phyloP scores from a whole-genome alignment of 2,113 vertebrate species.

The Halichoerus grypus region DNA sequence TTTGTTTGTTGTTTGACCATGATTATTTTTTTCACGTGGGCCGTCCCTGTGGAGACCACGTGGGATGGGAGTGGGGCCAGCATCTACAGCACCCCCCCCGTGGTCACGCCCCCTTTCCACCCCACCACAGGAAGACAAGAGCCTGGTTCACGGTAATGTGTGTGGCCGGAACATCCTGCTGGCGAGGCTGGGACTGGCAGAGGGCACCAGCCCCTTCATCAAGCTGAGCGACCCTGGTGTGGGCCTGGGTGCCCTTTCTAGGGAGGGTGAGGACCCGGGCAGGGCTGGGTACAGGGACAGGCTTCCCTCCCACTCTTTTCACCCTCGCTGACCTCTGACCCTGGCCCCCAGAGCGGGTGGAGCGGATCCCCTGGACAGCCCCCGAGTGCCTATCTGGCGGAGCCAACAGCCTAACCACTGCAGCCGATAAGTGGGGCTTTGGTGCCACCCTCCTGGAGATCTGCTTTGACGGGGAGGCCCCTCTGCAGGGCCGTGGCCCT shows the following conservation, averaged over 20 bases:
- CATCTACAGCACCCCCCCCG: too few relatives aligned
- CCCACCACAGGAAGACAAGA: constrained; percentile 91
- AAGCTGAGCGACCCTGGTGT: constrained; percentile 97
- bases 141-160: constrained; percentile 94
- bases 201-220: constrained; percentile 90
- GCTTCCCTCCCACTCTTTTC: neutral
- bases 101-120: neutral
- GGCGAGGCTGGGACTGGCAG: constrained; percentile 91
- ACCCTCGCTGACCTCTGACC: neutral
- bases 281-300: fast-evolving
- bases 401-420: constrained; percentile 77
- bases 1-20: neutral
- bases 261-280: constrained; percentile 88
- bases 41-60: neutral
- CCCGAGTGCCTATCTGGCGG: constrained; percentile 91
- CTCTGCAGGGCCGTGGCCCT: constrained; percentile 88
- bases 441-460: constrained; percentile 95
- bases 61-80: neutral
- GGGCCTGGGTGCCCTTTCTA: constrained; percentile 90
- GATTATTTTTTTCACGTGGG: neutral
- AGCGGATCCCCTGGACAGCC: constrained; percentile 96
- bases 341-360: constrained; percentile 90
- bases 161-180: constrained; percentile 96
- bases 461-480: constrained; percentile 94
- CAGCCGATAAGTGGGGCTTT: constrained; percentile 96